Base-by-base conservation (phyloP, 37 sponge, comb jelly and placozoan species). In the Axinella damicornis region DNA sequence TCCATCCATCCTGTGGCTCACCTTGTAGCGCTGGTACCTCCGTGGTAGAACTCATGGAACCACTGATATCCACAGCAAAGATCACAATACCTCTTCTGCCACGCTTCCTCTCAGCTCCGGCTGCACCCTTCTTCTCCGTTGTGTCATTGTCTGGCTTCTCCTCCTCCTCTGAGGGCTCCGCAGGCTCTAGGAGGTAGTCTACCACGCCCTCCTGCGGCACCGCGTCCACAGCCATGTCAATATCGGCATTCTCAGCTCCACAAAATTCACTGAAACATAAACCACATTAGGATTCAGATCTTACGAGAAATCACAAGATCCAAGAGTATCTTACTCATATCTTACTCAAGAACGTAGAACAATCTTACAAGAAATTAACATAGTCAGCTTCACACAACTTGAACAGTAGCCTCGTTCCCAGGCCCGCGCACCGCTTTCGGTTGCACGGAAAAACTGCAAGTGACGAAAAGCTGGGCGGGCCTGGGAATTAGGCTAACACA, bases 201-300 rank as follows among this genome's bases (percentile, higher is more conserved):
- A 78, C 76, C 2, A 81, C 27, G 28, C 39, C 46, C 0, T 15
- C 57, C 41, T 56, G 37, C 1, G 94, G 90, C 15, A 77, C 65
- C 21, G 57, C 84, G 14, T 85, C 88, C 17, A 60, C 77, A 30
- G 71, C 52, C 67, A 90, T 33, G 18, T 91, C 84, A 28, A 92
- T 53, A 64, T 79, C 85, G 17, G 46, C 65, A 57, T 96, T 96
- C 53, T 84, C 86, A 18, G 80, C 73, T 4, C 84, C 90, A 87
- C 97, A 97, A 74, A 97, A 97, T 79, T 97, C 97, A 87, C 97
- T 94, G 65, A 9, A 46, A n/a, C n/a, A n/a, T n/a, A n/a, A n/a
- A n/a, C n/a, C n/a, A n/a, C n/a, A n/a, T n/a, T n/a, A n/a, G n/a
- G n/a, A n/a, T n/a, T n/a, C n/a, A n/a, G n/a, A n/a, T n/a, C n/a